These are phyloP conservation scores for Diarsia rubi DNA, from an alignment of 2,888 invertebrate species.

Conservation along the genomic window DNA sequence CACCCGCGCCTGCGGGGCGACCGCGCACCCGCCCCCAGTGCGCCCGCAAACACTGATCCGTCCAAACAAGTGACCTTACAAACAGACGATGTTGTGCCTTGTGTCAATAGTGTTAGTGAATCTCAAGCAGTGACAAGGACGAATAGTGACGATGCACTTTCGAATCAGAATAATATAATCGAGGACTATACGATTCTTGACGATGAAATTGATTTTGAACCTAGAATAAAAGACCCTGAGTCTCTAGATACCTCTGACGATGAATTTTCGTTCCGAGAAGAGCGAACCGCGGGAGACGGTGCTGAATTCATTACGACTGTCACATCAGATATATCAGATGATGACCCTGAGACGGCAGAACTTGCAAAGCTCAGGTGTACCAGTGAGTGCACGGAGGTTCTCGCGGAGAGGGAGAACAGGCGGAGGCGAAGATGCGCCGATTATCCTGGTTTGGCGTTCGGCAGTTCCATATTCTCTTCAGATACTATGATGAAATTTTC, in stretches of 20 bases:
- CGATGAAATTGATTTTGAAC: conserved; percentile 84
- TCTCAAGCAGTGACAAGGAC: conserved; percentile 90
- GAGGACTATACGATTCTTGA: conserved; percentile 83
- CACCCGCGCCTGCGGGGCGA: conserved; percentile 93
- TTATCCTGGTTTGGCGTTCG: conserved; percentile 97
- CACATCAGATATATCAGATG: conserved; percentile 88
- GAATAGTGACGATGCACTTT: conserved; percentile 91
- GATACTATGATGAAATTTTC: conserved; percentile 99
- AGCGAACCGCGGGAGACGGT: conserved; percentile 87
- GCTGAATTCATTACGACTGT: conserved; percentile 82
- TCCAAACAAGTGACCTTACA: conserved; percentile 89
- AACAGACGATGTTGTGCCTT: conserved; percentile 90
- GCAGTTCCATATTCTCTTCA: conserved; percentile 97
- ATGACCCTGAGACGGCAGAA: conserved; percentile 95
- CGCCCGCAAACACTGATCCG: conserved; percentile 79
- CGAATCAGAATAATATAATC: conserved; percentile 84
- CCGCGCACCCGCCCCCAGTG: conserved; percentile 89
- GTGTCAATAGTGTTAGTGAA: conserved; percentile 91
- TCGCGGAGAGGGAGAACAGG: conserved; percentile 95
- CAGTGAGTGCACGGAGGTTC: conserved; percentile 96
- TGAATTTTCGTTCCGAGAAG: conserved; percentile 86
- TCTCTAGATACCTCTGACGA: conserved; percentile 85
- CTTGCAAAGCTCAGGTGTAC: conserved; percentile 96
- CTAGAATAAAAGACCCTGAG: conserved; percentile 79
- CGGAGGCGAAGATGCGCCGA: conserved; percentile 96